Evolutionary conservation across 2,113 vertebrate species (phyloP).

Genomic region (Morone chrysops): DNA sequence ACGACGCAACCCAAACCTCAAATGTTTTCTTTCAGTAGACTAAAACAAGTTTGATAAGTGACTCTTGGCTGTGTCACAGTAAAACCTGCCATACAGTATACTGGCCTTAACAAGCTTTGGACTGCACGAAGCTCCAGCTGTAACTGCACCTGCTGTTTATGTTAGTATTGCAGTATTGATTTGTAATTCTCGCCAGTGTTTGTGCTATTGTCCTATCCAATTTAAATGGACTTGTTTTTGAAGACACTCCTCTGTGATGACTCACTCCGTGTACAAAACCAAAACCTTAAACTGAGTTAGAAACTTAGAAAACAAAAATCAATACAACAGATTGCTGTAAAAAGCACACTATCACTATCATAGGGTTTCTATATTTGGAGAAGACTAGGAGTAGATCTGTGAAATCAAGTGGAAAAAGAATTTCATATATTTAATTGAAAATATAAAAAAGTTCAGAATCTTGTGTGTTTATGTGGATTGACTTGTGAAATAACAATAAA

Average conservation of each 20-base stretch:
- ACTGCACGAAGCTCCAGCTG: neutral
- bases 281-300: constrained; percentile 4
- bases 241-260: constrained; percentile 12
- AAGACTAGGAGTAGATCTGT: neutral
- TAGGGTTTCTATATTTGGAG: neutral
- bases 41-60: constrained; percentile 36
- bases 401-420: neutral
- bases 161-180: neutral
- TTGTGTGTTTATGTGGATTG: too few species aligned
- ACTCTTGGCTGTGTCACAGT: constrained; percentile 5
- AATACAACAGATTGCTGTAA: constrained; percentile 12
- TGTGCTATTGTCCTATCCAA: neutral
- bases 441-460: too few species aligned
- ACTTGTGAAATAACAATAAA: too few species aligned
- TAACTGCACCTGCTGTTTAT: neutral
- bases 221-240: neutral
- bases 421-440: too few species aligned
- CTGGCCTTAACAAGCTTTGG: neutral
- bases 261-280: constrained; percentile 14
- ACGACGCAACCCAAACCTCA: constrained; percentile 4
- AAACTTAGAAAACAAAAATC: constrained; percentile 31
- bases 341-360: neutral
- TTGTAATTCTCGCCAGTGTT: neutral
- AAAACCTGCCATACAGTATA: neutral
- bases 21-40: constrained; percentile 42